phyloP scores from a whole-genome alignment of 2,797 vertebrate species.

The Malacoraja senta region DNA sequence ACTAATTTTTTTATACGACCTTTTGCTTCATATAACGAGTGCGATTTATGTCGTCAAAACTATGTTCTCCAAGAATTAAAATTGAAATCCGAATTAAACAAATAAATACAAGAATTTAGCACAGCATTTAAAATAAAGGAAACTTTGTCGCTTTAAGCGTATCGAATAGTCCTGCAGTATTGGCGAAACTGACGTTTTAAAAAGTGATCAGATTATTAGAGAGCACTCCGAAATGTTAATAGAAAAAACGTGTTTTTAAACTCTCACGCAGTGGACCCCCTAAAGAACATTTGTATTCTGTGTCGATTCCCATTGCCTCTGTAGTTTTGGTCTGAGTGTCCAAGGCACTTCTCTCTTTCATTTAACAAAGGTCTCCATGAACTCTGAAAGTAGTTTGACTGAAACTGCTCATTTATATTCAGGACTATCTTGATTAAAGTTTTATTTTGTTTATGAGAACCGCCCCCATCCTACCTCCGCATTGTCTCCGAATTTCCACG shows the following conservation, averaged over 20 bases:
- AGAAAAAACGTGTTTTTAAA: slow-evolving; percentile 32
- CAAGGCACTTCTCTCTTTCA: slow-evolving; percentile 25
- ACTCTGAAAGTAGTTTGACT: slow-evolving; percentile 25
- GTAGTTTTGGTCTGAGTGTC: slow-evolving; percentile 19
- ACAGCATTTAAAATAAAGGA: slow-evolving; percentile 63
- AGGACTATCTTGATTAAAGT: slow-evolving; percentile 13
- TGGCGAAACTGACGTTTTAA: slow-evolving; percentile 36
- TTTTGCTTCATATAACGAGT: slow-evolving; percentile 99
- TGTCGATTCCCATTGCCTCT: background rate
- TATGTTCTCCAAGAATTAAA: slow-evolving; percentile 99
- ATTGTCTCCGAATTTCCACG: slow-evolving; percentile 7
- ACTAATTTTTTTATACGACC: slow-evolving; percentile 99
- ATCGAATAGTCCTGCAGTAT: slow-evolving; percentile 49
- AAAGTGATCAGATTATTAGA: slow-evolving; percentile 32
- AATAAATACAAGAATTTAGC: slow-evolving; percentile 95
- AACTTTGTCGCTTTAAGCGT: slow-evolving; percentile 81
- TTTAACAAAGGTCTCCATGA: slow-evolving; percentile 21
- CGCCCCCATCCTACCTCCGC: background rate
- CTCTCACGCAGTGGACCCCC: slow-evolving; percentile 21
- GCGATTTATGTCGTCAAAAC: slow-evolving; percentile 99
- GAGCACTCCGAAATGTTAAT: slow-evolving; percentile 32
- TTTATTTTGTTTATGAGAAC: slow-evolving; percentile 29
- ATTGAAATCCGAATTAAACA: slow-evolving; percentile 99
- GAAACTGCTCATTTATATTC: slow-evolving; percentile 18
- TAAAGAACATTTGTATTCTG: slow-evolving; percentile 14